Percentiles rank a stretch among this genome's conserved stretches.
Conservation (phyloP, 2,113 vertebrate genomes). For the Psilopsiagon aymara region DNA sequence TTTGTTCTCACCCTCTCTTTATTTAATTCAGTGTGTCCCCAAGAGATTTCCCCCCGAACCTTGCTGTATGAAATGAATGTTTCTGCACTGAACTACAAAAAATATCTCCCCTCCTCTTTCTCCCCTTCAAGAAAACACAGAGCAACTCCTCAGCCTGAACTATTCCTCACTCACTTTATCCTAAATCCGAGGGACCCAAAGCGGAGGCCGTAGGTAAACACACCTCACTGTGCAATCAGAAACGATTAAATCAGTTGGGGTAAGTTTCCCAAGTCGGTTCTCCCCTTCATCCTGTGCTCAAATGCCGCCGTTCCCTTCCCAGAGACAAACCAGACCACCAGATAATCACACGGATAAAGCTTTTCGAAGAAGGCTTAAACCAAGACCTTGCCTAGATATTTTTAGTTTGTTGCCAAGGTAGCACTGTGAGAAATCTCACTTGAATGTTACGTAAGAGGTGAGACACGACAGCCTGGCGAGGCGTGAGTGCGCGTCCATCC, state of each 20-base stretch:
- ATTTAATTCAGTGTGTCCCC: slow-evolving; percentile 56
- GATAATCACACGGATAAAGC: slow-evolving; percentile 79
- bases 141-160: slow-evolving; percentile 19
- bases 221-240: slow-evolving; percentile 1
- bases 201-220: background rate
- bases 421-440: slow-evolving; percentile 83
- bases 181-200: background rate
- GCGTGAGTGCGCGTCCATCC: slow-evolving; percentile 43
- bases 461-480: slow-evolving; percentile 77
- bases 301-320: slow-evolving; percentile 67
- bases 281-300: slow-evolving; percentile 39
- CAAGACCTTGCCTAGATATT: slow-evolving; percentile 84
- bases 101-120: background rate
- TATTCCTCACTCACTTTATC: background rate
- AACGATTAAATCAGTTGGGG: background rate
- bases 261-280: slow-evolving; percentile 41
- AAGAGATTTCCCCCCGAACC: background rate
- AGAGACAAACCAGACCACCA: slow-evolving; percentile 74
- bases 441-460: slow-evolving; percentile 85
- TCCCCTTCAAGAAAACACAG: background rate
- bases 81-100: slow-evolving; percentile 72
- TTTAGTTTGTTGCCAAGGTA: slow-evolving; percentile 88
- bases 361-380: slow-evolving; percentile 80
- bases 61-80: slow-evolving; percentile 65
- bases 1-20: slow-evolving; percentile 35